phyloP scores from a whole-genome alignment of 1,140 invertebrate genomes.

The Drosophila prosaltans region DNA sequence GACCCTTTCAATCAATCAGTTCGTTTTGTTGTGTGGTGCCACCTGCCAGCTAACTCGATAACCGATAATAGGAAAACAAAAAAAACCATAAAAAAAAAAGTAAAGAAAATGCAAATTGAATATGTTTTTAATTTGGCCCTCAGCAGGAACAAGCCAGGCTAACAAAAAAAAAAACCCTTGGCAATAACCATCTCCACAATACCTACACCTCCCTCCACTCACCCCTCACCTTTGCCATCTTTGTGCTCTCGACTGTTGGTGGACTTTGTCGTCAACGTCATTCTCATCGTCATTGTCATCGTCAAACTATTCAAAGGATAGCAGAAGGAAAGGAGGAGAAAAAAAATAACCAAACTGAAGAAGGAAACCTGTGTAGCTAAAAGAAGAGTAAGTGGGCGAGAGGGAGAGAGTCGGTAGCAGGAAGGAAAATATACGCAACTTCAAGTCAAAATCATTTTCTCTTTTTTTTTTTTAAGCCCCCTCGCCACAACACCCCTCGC shows the following conservation, averaged over 20 bases:
- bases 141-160: slow-evolving; percentile 20
- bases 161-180: slow-evolving; percentile 13
- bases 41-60: slow-evolving; percentile 51
- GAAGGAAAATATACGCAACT: slow-evolving; percentile 25
- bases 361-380: background rate
- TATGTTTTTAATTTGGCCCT: slow-evolving; percentile 76
- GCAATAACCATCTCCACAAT: slow-evolving; percentile 2
- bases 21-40: slow-evolving; percentile 33
- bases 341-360: background rate
- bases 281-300: slow-evolving; percentile 51
- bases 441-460: slow-evolving; percentile 7
- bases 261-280: slow-evolving; percentile 7
- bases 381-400: background rate
- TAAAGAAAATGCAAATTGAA: slow-evolving; percentile 73
- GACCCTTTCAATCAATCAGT: too few relatives aligned
- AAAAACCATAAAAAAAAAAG: slow-evolving; percentile 40
- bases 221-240: too few relatives aligned
- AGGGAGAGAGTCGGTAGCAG: background rate
- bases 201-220: background rate
- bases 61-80: slow-evolving; percentile 38
- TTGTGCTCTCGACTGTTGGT: background rate
- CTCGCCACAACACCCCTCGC: background rate
- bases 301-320: slow-evolving; percentile 62
- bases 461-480: background rate
- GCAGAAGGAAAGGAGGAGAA: slow-evolving; percentile 1